These are phyloP conservation scores for Athrips mouffetella DNA, from an alignment of 2,888 invertebrate genomes.

Conservation along the genomic window DNA sequence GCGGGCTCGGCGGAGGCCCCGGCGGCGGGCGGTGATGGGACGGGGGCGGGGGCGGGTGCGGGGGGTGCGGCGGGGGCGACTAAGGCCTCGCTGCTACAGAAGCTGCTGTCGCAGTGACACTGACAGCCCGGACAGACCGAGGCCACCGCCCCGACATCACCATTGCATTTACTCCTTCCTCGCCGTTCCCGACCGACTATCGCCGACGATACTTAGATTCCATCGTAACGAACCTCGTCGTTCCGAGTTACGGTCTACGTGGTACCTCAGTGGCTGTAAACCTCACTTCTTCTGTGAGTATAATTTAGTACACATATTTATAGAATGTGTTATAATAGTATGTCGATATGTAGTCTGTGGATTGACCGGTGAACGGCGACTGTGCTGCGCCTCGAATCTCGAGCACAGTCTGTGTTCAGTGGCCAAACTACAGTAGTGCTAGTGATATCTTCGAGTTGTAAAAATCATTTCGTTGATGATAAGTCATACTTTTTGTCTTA, in stretches of 20 bases:
- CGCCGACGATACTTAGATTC: slow-evolving; percentile 43
- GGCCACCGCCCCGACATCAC: slow-evolving; percentile 32
- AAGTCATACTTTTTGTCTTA: slow-evolving; percentile 31
- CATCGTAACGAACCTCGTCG: slow-evolving; percentile 47
- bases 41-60: slow-evolving; percentile 34
- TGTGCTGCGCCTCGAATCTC: slow-evolving; percentile 17
- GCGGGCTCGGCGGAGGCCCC: slow-evolving; percentile 67
- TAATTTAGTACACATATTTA: slow-evolving; percentile 64
- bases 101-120: slow-evolving; percentile 88
- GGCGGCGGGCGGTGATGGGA: slow-evolving; percentile 47
- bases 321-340: slow-evolving; percentile 49
- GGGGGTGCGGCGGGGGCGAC: slow-evolving; percentile 41
- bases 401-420: slow-evolving; percentile 2
- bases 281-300: slow-evolving; percentile 54
- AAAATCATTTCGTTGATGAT: slow-evolving; percentile 53
- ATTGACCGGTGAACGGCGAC: slow-evolving; percentile 19
- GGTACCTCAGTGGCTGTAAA: slow-evolving; percentile 72
- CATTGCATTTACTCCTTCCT: slow-evolving; percentile 63
- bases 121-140: no score
- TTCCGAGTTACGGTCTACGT: slow-evolving; percentile 59
- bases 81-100: slow-evolving; percentile 90
- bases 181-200: slow-evolving; percentile 44
- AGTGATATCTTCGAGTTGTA: slow-evolving; percentile 67
- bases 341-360: slow-evolving; percentile 33
- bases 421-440: slow-evolving; percentile 59